Conservation (phyloP, 1,140 invertebrate genomes). For the Musca vetustissima region DNA sequence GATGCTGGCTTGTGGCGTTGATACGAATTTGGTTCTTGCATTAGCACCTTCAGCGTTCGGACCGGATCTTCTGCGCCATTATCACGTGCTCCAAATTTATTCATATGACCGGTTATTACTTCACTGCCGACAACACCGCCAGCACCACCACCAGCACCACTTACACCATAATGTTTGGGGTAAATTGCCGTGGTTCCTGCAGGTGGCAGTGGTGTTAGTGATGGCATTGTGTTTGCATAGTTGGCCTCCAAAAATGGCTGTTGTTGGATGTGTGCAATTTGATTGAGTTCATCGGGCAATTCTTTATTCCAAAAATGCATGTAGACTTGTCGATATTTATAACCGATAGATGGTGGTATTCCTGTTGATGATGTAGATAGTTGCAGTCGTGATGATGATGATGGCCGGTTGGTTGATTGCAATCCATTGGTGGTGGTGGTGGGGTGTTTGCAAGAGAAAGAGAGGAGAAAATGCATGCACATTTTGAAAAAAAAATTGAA, state of each 20-base stretch:
- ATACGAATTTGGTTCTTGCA: conserved; percentile 36
- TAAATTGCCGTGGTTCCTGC: conserved; percentile 15
- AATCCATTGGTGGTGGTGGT: too few relatives aligned
- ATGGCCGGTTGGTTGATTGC: too few relatives aligned
- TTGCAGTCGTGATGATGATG: too few relatives aligned
- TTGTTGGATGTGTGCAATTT: conserved; percentile 53
- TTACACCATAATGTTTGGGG: conserved; percentile 16
- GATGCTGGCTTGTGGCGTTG: not conserved
- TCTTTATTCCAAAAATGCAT: conserved; percentile 75
- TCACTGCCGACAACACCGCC: conserved; percentile 32
- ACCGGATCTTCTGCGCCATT: conserved; percentile 49
- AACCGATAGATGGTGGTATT: conserved; percentile 66
- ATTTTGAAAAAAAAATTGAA: too few relatives aligned
- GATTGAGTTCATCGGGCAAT: conserved; percentile 64
- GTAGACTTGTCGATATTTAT: conserved; percentile 65
- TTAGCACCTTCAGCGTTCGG: conserved; percentile 44
- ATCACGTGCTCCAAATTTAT: conserved; percentile 46
- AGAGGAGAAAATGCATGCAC: too few relatives aligned
- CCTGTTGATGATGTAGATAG: conserved; percentile 55
- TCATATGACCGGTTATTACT: conserved; percentile 53
- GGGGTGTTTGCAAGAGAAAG: too few relatives aligned
- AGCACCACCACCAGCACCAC: not conserved
- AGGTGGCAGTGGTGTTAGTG: not conserved
- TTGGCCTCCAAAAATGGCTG: conserved; percentile 32
- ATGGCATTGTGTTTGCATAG: conserved; percentile 1